These are phyloP conservation scores for Corythoichthys intestinalis DNA, from an alignment of 2,113 vertebrate genomes.

Conservation along the genomic window DNA sequence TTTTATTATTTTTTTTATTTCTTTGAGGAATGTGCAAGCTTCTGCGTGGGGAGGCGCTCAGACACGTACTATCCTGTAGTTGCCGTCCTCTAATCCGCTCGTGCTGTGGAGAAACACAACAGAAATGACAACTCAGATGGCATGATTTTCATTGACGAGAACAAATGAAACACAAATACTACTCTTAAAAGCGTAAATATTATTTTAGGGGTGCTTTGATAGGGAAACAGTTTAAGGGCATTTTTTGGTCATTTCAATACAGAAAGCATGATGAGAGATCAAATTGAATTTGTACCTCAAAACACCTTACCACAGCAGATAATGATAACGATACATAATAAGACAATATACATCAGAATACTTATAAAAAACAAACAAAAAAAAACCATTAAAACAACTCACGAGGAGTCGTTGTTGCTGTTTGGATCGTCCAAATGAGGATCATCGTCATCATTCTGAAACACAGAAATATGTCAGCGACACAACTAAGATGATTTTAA, in stretches of 20 bases:
- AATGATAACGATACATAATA: not conserved
- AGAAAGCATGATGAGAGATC: not conserved
- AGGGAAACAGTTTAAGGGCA: too few species aligned
- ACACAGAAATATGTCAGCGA: not conserved
- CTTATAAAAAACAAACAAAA: not conserved
- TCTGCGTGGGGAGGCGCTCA: not conserved
- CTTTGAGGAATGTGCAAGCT: slow-evolving; percentile 23
- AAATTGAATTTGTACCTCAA: not conserved
- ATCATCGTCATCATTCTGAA: slow-evolving; percentile 64
- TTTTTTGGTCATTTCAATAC: too few species aligned
- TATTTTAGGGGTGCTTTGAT: too few species aligned
- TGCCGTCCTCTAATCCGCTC: slow-evolving; percentile 34
- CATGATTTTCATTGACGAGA: not conserved
- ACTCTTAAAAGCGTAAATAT: not conserved
- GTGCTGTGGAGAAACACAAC: slow-evolving; percentile 47
- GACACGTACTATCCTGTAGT: slow-evolving; percentile 63
- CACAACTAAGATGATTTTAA: not conserved
- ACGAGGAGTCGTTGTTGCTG: slow-evolving; percentile 42
- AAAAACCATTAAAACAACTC: slow-evolving; percentile 5
- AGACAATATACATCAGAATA: not conserved
- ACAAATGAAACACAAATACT: not conserved
- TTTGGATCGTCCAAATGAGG: slow-evolving; percentile 26
- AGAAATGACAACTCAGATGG: not conserved
- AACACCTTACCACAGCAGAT: not conserved
- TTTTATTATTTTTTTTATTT: slow-evolving; percentile 9